A percentile compares a stretch with the other conserved stretches of the same genome.
Conservation (phyloP, 2,797 vertebrate species). For the Crypturellus tataupa region DNA sequence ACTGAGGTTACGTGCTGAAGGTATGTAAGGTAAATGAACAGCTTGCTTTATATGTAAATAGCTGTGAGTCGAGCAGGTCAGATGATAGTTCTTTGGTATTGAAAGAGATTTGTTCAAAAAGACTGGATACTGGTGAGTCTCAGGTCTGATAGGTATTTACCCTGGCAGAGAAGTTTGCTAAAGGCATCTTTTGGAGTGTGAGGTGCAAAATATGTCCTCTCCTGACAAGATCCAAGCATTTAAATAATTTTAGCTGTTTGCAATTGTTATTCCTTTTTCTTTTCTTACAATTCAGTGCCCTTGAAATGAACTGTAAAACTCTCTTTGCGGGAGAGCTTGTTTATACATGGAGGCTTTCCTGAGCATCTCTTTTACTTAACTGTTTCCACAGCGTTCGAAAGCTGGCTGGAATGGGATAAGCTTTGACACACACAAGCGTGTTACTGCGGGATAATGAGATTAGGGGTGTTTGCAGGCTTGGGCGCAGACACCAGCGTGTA, state of each 20-base stretch:
- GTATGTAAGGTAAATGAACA: constrained; percentile 22
- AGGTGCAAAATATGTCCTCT: background rate
- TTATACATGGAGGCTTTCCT: background rate
- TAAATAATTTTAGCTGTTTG: background rate
- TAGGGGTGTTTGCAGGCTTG: background rate
- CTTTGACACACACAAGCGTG: constrained; percentile 35
- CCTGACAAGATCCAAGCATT: background rate
- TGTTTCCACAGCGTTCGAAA: constrained; percentile 18
- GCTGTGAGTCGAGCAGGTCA: constrained; percentile 29
- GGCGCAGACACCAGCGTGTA: background rate
- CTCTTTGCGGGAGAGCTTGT: constrained; percentile 31
- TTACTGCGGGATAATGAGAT: constrained; percentile 61
- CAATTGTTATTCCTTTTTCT: background rate
- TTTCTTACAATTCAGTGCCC: constrained; percentile 3
- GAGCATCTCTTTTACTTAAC: constrained; percentile 46
- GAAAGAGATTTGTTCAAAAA: constrained; percentile 25
- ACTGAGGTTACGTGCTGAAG: background rate
- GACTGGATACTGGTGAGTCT: background rate
- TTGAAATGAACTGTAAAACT: constrained; percentile 25
- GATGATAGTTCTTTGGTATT: background rate
- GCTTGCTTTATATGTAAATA: constrained; percentile 53
- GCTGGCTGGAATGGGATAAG: constrained; percentile 43
- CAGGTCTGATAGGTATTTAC: background rate
- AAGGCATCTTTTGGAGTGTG: background rate
- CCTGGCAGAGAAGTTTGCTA: background rate